These are phyloP conservation scores for Balearica regulorum DNA, from an alignment of 2,797 vertebrate species.

Conservation along the genomic window DNA sequence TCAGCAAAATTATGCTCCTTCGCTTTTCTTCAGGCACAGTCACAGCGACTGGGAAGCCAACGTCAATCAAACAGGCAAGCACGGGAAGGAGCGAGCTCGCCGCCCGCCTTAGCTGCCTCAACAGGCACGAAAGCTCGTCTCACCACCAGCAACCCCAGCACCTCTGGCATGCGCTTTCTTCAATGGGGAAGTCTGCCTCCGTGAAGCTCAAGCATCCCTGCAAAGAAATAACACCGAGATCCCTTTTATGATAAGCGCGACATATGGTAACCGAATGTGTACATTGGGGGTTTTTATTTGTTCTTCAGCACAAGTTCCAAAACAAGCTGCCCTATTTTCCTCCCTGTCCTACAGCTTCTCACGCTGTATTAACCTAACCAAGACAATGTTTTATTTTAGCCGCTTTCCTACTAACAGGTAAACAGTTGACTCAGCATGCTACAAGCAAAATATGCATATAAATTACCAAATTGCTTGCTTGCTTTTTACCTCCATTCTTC, in stretches of 20 bases:
- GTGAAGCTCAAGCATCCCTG: constrained; percentile 26
- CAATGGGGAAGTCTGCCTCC: neutral
- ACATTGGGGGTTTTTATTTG: constrained; percentile 58
- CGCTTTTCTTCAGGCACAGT: neutral
- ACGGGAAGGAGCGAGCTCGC: neutral
- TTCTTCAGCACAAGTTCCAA: constrained; percentile 35
- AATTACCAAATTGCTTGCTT: neutral
- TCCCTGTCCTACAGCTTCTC: neutral
- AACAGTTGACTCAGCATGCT: neutral
- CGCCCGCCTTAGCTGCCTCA: neutral
- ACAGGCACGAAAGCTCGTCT: neutral
- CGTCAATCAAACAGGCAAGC: neutral
- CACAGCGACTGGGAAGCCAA: neutral
- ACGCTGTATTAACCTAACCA: neutral
- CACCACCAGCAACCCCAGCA: neutral
- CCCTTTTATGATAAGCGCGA: constrained; percentile 18
- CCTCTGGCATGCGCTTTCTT: neutral
- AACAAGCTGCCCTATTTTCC: constrained; percentile 52
- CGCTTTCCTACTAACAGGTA: neutral
- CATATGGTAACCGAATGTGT: constrained; percentile 59
- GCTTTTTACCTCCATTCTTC: neutral
- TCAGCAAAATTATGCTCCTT: neutral
- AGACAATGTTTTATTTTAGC: neutral
- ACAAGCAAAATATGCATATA: neutral
- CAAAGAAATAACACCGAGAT: constrained; percentile 11